Evolutionary conservation across 2,797 vertebrate genomes (phyloP), one percentile per base, ranked within the genome.

Genomic region (Arctocebus calabarensis): DNA sequence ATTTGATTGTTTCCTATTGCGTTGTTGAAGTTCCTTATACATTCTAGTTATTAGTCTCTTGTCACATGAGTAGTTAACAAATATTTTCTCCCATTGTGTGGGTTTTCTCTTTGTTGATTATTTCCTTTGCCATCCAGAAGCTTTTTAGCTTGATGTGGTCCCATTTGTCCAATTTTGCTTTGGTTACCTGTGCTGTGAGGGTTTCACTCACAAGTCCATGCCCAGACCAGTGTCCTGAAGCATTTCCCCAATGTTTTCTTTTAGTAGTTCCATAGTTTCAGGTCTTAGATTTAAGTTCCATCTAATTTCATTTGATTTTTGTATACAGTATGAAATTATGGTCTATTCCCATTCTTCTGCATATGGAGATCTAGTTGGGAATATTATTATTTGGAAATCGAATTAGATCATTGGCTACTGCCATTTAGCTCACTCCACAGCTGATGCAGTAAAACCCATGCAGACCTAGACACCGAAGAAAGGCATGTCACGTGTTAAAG

Each of bases 361-460:
- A 66, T 66, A 66, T 34, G 32, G 32, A 19, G n/a, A 66, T 66
- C 16, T 8, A 66, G 32, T 66, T 59, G 61, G 2, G 25, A 62
- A 55, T 70, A 32, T 88, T 90, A 48, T 86, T 88, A 89, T 92
- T 32, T 94, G 10, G 34, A 86, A 89, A 75, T 96, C 64, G 75
- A 84, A 55, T 95, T 74, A 90, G 45, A 40, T 68, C 25, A 32
- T 16, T 81, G 48, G 19, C 75, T 84, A 61, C 14, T 70, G 3
- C 5, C 34, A 20, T 32, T 61, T 74, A n/a, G 3, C 2, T 84
- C 27, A 87, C 16, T 81, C 45, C 32, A 52, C 12, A 81, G 22
- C 14, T 85, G 34, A 94, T 82, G 23, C n/a, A 48, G 66, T 74
- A 48, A 85, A 94, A 20, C 12, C 43, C 27, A 7, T 3, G 19